A percentile compares a stretch with the other conserved stretches of the same genome.
Conservation (phyloP, 2,113 vertebrate genomes). For the Aepyceros melampus region DNA sequence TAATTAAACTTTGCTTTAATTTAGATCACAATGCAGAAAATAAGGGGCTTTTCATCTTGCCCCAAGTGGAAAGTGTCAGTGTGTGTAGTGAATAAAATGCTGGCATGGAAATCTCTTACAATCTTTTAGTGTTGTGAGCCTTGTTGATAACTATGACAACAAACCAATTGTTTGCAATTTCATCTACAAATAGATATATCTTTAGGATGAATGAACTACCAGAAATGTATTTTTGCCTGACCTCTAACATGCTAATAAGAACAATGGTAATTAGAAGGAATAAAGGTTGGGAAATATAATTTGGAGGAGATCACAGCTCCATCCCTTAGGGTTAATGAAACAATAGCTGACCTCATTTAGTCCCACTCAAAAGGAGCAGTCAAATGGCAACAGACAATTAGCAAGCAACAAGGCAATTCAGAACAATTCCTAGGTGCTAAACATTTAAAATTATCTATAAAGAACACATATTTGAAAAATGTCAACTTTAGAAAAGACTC, state of each 20-base stretch:
- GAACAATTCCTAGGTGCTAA: neutral
- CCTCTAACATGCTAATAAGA: neutral
- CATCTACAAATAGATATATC: neutral
- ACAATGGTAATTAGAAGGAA: neutral
- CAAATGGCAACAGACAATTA: neutral
- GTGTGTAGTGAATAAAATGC: conserved; percentile 3
- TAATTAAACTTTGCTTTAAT: conserved; percentile 70
- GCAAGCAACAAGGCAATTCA: neutral
- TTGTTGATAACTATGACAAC: neutral
- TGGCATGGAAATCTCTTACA: neutral
- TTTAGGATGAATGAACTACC: neutral
- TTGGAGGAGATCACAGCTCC: neutral
- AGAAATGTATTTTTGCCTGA: neutral
- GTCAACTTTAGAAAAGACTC: neutral
- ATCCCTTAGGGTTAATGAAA: neutral
- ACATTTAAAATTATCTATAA: neutral
- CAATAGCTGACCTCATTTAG: neutral
- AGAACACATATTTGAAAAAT: conserved; percentile 14
- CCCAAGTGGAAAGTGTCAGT: conserved; percentile 14
- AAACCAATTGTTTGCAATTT: conserved; percentile 11
- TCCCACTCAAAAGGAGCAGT: neutral
- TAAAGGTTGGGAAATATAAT: conserved; percentile 37
- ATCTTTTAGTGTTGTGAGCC: neutral
- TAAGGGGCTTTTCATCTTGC: conserved; percentile 58
- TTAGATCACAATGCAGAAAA: conserved; percentile 66